Conservation (phyloP, 1,140 invertebrate genomes). For the Hypothenemus hampei region DNA sequence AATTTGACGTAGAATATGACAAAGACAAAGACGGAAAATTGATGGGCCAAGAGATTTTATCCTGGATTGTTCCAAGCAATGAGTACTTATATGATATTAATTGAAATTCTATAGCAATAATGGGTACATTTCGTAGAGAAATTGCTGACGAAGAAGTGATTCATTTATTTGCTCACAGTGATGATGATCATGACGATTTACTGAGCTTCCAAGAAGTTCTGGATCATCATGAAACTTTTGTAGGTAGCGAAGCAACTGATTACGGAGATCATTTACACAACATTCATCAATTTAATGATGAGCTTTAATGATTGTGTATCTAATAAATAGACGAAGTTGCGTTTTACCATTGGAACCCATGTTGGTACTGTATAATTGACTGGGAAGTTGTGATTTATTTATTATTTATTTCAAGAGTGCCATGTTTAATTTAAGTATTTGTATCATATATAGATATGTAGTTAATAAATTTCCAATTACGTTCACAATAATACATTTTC, state of each 20-base stretch:
- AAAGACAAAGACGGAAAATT: slow-evolving; percentile 80
- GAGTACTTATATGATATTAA: slow-evolving; percentile 54
- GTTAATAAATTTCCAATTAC: too few species aligned
- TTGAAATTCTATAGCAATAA: neutral
- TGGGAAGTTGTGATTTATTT: too few species aligned
- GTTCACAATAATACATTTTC: too few species aligned
- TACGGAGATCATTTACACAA: slow-evolving; percentile 86
- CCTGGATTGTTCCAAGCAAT: slow-evolving; percentile 91
- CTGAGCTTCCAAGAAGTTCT: slow-evolving; percentile 84
- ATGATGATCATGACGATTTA: slow-evolving; percentile 80
- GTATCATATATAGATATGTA: too few species aligned
- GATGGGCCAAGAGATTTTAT: slow-evolving; percentile 71
- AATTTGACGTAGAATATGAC: slow-evolving; percentile 88
- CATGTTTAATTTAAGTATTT: too few species aligned
- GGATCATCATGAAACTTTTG: slow-evolving; percentile 85
- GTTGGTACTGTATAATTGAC: too few species aligned
- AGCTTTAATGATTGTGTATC: slow-evolving; percentile 54
- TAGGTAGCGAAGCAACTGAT: slow-evolving; percentile 94
- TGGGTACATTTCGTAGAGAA: slow-evolving; percentile 53
- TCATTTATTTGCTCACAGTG: slow-evolving; percentile 85
- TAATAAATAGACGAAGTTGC: too few species aligned
- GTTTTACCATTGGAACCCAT: too few species aligned
- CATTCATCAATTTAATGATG: slow-evolving; percentile 74
- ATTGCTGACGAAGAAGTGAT: slow-evolving; percentile 87
- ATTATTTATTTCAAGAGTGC: too few species aligned